Evolutionary conservation across 1,140 invertebrate species (phyloP).

Genomic region (Drosophila cardini): DNA sequence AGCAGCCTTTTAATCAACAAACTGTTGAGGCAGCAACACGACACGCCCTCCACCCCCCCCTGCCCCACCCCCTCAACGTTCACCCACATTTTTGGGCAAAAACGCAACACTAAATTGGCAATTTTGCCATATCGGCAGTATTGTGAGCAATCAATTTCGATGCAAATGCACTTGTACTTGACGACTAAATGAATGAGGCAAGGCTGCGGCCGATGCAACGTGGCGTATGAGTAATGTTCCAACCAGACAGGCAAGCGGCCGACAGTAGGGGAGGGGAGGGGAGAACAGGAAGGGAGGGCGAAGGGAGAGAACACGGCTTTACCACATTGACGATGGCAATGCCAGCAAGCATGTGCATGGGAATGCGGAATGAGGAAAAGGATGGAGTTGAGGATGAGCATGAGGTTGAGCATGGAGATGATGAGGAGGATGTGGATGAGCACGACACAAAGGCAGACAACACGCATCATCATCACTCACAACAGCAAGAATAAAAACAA

Average conservation of each 20-base stretch:
- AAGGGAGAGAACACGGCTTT: not conserved
- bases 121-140: conserved; percentile 79
- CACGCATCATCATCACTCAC: conserved; percentile 52
- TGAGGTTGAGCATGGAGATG: conserved; percentile 13
- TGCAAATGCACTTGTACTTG: conserved; percentile 83
- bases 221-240: conserved; percentile 67
- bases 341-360: conserved; percentile 8
- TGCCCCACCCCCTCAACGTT: not conserved
- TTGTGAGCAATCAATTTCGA: conserved; percentile 82
- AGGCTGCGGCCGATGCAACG: conserved; percentile 42
- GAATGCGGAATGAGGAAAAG: not conserved
- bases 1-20: conserved; percentile 80
- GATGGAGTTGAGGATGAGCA: conserved; percentile 16
- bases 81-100: conserved; percentile 7
- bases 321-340: conserved; percentile 18
- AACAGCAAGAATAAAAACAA: conserved; percentile 32
- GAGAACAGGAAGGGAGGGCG: not conserved
- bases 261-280: not conserved
- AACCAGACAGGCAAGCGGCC: conserved; percentile 6
- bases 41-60: too few relatives aligned
- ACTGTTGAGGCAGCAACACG: conserved; percentile 68
- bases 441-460: conserved; percentile 40
- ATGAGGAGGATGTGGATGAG: conserved; percentile 18
- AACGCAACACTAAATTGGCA: conserved; percentile 65
- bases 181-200: conserved; percentile 79